Evolutionary conservation across 2,888 invertebrate genomes (phyloP), one percentile per base, ranked within the genome.

Genomic region (Pollenia labialis): DNA sequence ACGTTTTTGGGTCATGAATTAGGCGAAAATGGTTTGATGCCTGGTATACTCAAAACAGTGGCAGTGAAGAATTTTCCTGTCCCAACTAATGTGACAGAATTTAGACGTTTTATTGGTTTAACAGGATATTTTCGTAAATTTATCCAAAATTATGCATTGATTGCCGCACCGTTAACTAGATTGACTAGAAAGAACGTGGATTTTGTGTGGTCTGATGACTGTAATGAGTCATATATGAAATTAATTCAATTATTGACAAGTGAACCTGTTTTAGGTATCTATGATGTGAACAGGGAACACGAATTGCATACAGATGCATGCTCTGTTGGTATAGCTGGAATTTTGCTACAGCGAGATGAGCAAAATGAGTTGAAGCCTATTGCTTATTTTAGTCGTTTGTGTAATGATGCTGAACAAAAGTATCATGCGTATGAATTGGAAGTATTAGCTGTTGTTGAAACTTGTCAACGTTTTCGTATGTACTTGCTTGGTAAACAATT

Each of bases 101-200:
- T 80, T 2, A 60, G 58, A 58, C 32, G 48, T 1, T 72, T 91
- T 75, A 62, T 91, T 75, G 91, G 91, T n/a, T 68, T 92, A 0
- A 90, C 91, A 0, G 87, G 88, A 0, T 92, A 89, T 79, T 91
- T 91, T 54, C 72, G 91, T 7, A 91, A 90, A 42, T 42, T 42
- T 23, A 23, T 23, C 18, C 18, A 23, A 23, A 23, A 23, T 58
- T 58, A 58, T 58, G 11, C n/a, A 10, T 7, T 62, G 4, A 44
- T 66, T 8, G 64, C 64, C 7, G 46, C 16, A 4, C 64, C 64
- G 3, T 10, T 66, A 11, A 66, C 64, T 18, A 46, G 64, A 2
- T 16, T 66, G 18, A 66, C 64, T n/a, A 46, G 46, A 46, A 46
- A 44, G 12, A 46, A 66, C 18, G 18, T 66, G 2, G 44, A 44